A percentile compares a stretch with the other conserved stretches of the same genome.
Evolutionary conservation across 2,888 invertebrate genomes (phyloP).

Genomic region (Volucella inflata): DNA sequence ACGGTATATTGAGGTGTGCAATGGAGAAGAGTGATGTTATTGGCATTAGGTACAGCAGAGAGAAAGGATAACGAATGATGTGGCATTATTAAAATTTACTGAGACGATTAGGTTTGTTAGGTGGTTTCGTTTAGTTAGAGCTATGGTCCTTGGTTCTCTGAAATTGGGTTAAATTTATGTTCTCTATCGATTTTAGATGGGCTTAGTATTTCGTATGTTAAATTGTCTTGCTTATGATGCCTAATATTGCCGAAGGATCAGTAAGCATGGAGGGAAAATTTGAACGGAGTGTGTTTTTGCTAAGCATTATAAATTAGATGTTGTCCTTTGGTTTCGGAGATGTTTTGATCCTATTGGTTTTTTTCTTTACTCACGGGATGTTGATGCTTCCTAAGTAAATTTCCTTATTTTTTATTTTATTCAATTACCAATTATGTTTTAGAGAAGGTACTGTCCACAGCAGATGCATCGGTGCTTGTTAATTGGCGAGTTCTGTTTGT

Average conservation of each 20-base stretch:
- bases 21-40: slow-evolving; percentile 67
- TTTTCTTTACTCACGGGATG: too few relatives aligned
- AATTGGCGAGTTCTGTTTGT: too few relatives aligned
- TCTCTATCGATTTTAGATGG: slow-evolving; percentile 56
- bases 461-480: too few relatives aligned
- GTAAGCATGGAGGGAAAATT: neutral
- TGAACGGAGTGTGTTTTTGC: neutral
- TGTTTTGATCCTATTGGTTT: too few relatives aligned
- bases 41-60: slow-evolving; percentile 57
- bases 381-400: too few relatives aligned
- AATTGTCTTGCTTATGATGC: slow-evolving; percentile 1
- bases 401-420: too few relatives aligned
- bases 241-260: neutral
- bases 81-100: slow-evolving; percentile 73
- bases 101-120: slow-evolving; percentile 66
- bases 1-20: slow-evolving; percentile 34
- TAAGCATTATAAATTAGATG: neutral
- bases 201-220: neutral
- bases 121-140: slow-evolving; percentile 1
- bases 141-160: slow-evolving; percentile 44
- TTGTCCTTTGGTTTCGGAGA: too few relatives aligned
- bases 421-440: too few relatives aligned
- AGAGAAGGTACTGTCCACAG: too few relatives aligned
- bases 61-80: slow-evolving; percentile 70
- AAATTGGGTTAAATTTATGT: slow-evolving; percentile 70